These are phyloP conservation scores for Typhlichthys subterraneus DNA, from an alignment of 2,797 vertebrate genomes.

Conservation along the genomic window DNA sequence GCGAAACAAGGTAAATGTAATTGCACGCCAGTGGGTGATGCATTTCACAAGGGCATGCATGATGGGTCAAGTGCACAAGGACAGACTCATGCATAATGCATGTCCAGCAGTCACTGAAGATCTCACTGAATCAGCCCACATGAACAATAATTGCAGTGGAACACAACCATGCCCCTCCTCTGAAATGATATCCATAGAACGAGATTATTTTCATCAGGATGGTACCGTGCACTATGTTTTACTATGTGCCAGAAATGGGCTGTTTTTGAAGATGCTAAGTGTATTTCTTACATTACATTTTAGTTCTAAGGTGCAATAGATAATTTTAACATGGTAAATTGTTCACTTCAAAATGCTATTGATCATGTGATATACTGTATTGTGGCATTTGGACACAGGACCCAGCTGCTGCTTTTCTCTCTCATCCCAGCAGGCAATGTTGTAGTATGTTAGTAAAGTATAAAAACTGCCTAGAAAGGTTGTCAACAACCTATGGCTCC, in stretches of 20 bases:
- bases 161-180: conserved; percentile 75
- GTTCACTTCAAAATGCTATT: too few species aligned
- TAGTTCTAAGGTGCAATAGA: too few species aligned
- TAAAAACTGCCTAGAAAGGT: conserved; percentile 63
- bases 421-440: too few species aligned
- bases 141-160: conserved; percentile 88
- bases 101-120: conserved; percentile 84
- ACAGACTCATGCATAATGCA: conserved; percentile 94
- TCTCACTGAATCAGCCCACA: conserved; percentile 80
- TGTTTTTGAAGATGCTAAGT: too few species aligned
- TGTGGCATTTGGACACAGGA: too few species aligned
- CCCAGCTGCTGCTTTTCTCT: too few species aligned
- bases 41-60: conserved; percentile 85
- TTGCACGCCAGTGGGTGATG: conserved; percentile 65
- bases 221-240: too few species aligned
- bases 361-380: too few species aligned
- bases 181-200: conserved; percentile 46
- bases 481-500: conserved; percentile 76
- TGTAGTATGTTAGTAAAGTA: conserved; percentile 28
- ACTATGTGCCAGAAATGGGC: too few species aligned
- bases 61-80: conserved; percentile 92
- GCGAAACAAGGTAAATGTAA: conserved; percentile 62
- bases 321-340: too few species aligned
- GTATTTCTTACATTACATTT: too few species aligned
- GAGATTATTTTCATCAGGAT: neutral